A percentile compares a stretch with the other conserved stretches of the same genome.
phyloP scores from a whole-genome alignment of 1,140 invertebrate genomes.

The Olivierus martensii region DNA sequence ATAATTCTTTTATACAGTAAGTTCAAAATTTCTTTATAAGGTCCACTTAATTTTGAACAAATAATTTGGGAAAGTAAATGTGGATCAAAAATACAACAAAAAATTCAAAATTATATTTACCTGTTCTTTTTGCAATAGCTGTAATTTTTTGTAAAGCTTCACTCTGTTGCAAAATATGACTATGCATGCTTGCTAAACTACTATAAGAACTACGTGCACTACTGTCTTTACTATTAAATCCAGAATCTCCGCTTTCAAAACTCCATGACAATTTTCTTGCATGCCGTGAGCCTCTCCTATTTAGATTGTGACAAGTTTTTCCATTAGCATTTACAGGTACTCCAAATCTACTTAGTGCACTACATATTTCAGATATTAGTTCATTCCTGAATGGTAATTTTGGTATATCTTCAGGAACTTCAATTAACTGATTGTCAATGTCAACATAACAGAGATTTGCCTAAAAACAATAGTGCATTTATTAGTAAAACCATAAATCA shows the following conservation, averaged over 20 bases:
- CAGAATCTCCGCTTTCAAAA: slow-evolving; percentile 14
- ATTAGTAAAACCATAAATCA: too few relatives aligned
- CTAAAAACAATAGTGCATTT: slow-evolving; percentile 27
- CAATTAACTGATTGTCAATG: slow-evolving; percentile 79
- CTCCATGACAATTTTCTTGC: slow-evolving; percentile 15
- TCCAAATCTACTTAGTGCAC: slow-evolving; percentile 47
- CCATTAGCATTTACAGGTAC: slow-evolving; percentile 4
- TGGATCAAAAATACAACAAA: too few relatives aligned
- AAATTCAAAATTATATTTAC: neutral
- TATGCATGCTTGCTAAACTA: slow-evolving; percentile 14
- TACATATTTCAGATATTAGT: slow-evolving; percentile 68
- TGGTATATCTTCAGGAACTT: slow-evolving; percentile 89
- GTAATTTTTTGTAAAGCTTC: slow-evolving; percentile 62
- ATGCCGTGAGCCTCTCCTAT: slow-evolving; percentile 14
- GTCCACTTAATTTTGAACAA: too few relatives aligned
- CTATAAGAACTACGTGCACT: slow-evolving; percentile 17
- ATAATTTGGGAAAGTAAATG: too few relatives aligned
- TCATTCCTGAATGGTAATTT: slow-evolving; percentile 78
- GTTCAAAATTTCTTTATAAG: too few relatives aligned
- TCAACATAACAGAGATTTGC: slow-evolving; percentile 91
- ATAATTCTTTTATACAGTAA: too few relatives aligned
- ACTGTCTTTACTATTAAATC: slow-evolving; percentile 13
- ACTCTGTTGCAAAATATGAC: slow-evolving; percentile 36
- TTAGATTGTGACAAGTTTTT: slow-evolving; percentile 10
- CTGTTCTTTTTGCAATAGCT: slow-evolving; percentile 53